Conservation (phyloP, 2,113 vertebrate genomes). For the Brachypodius melanocephalos region DNA sequence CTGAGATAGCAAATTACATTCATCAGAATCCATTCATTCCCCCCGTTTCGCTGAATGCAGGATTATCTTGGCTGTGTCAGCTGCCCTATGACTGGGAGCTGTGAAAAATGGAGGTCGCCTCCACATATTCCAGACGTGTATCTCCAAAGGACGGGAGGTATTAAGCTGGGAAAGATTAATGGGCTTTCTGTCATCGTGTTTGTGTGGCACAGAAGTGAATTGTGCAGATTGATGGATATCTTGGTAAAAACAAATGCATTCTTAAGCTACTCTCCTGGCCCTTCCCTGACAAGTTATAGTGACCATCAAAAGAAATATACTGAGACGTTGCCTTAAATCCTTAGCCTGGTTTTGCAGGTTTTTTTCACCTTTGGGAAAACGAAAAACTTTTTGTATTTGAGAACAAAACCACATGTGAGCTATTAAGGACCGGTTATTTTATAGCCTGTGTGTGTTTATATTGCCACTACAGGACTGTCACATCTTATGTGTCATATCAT, state of each 20-base stretch:
- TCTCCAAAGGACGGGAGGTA: conserved; percentile 65
- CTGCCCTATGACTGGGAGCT: conserved; percentile 68
- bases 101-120: conserved; percentile 72
- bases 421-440: not conserved
- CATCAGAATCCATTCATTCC: conserved; percentile 73
- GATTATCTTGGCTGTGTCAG: conserved; percentile 75
- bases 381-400: conserved; percentile 46
- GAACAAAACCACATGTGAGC: not conserved
- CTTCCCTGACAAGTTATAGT: conserved; percentile 63
- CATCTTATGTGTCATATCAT: not conserved
- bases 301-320: conserved; percentile 64
- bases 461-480: not conserved
- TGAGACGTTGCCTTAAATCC: conserved; percentile 36
- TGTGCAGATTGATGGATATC: conserved; percentile 70
- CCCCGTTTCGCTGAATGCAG: conserved; percentile 66
- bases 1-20: conserved; percentile 70
- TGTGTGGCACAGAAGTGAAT: conserved; percentile 68
- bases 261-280: conserved; percentile 68
- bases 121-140: conserved; percentile 63
- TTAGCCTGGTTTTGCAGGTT: conserved; percentile 41
- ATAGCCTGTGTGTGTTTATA: not conserved
- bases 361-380: conserved; percentile 55
- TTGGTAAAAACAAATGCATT: conserved; percentile 74
- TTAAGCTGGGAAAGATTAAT: conserved; percentile 75
- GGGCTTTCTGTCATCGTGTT: conserved; percentile 64